These are phyloP conservation scores for Colistium nudipinnis DNA, from an alignment of 2,113 vertebrate genomes.

Conservation along the genomic window DNA sequence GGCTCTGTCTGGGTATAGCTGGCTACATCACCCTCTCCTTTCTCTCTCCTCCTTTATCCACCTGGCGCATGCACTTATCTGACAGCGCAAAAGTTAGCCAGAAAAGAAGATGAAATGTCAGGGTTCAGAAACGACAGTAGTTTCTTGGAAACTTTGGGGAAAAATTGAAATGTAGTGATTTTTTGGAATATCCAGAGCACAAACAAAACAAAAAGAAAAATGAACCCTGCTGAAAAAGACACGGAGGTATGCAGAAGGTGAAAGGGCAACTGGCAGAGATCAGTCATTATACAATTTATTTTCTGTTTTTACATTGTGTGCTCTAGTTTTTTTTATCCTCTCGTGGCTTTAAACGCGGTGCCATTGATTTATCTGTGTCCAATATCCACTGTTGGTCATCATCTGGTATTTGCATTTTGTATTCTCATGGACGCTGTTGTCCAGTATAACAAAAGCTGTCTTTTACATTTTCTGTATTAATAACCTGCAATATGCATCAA, in stretches of 20 bases:
- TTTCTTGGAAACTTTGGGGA: too few relatives aligned
- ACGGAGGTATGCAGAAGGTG: background rate
- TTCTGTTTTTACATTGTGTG: background rate
- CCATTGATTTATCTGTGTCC: background rate
- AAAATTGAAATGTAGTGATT: too few relatives aligned
- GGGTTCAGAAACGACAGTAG: background rate
- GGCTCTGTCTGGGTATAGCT: constrained; percentile 47
- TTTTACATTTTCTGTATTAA: background rate
- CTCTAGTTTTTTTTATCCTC: background rate
- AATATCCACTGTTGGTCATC: background rate
- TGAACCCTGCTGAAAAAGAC: background rate
- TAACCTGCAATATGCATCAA: background rate
- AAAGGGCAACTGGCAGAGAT: background rate
- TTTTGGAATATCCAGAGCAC: too few relatives aligned
- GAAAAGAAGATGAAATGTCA: background rate
- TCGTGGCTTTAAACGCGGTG: background rate
- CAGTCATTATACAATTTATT: background rate
- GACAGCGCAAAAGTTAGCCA: background rate
- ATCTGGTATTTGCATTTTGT: background rate
- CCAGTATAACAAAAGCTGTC: too few relatives aligned
- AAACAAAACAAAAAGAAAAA: too few relatives aligned
- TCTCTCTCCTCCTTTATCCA: constrained; percentile 5
- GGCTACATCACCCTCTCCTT: constrained; percentile 32
- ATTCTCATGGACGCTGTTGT: background rate
- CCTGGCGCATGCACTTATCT: background rate